These are phyloP conservation scores for Neoitamus cyanurus DNA, from an alignment of 2,888 invertebrate species.

Conservation along the genomic window DNA sequence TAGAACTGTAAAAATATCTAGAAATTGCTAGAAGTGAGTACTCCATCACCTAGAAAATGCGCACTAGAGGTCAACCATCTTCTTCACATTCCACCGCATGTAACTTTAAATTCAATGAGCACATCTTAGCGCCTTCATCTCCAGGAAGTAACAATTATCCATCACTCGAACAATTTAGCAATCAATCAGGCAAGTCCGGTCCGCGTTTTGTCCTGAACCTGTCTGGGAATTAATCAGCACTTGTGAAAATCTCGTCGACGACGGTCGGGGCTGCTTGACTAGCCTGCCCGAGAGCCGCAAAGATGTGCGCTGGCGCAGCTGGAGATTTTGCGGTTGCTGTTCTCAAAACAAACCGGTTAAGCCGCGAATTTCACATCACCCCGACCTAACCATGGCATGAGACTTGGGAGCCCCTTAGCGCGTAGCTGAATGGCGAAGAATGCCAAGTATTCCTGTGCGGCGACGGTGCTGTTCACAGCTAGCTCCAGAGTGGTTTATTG, in stretches of 20 bases:
- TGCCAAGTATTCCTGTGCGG: background rate
- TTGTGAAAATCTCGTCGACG: background rate
- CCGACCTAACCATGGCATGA: background rate
- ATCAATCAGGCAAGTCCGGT: background rate
- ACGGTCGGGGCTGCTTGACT: background rate
- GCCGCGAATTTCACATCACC: background rate
- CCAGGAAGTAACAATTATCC: slow-evolving; percentile 1
- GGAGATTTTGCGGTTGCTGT: background rate
- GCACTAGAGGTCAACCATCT: background rate
- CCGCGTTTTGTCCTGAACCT: background rate
- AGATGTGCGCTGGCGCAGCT: background rate
- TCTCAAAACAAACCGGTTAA: slow-evolving; percentile 1
- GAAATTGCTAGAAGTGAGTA: background rate
- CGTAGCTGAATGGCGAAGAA: background rate
- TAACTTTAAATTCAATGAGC: background rate
- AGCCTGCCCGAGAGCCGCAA: too few species aligned
- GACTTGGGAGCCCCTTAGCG: background rate
- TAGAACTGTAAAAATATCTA: background rate
- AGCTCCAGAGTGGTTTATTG: background rate
- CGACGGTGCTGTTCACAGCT: background rate
- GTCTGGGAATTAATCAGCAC: slow-evolving; percentile 5
- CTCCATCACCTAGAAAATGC: background rate
- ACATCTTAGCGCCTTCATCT: background rate
- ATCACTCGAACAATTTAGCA: background rate
- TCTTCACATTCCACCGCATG: background rate